phyloP scores from a whole-genome alignment of 2,888 invertebrate genomes.

The Osmoderma eremita region DNA sequence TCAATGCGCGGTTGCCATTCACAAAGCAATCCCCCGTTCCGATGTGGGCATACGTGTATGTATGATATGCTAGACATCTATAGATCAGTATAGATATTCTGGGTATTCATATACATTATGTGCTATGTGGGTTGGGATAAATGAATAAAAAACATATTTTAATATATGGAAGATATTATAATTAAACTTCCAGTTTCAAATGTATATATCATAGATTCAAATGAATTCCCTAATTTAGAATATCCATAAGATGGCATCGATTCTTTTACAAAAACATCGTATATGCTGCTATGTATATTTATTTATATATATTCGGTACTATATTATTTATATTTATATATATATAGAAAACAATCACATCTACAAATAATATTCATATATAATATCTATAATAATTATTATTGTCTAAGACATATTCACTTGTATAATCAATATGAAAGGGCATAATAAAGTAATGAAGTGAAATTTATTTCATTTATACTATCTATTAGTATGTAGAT shows the following conservation, averaged over 20 bases:
- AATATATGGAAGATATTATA: slow-evolving; percentile 62
- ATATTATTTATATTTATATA: slow-evolving; percentile 31
- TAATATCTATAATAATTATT: slow-evolving; percentile 50
- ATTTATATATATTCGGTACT: slow-evolving; percentile 26
- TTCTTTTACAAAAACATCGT: slow-evolving; percentile 40
- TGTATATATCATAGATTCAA: slow-evolving; percentile 57
- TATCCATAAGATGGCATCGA: slow-evolving; percentile 54
- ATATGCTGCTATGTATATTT: slow-evolving; percentile 26
- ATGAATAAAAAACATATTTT: slow-evolving; percentile 44
- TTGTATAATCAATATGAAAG: slow-evolving; percentile 42
- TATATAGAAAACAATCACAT: slow-evolving; percentile 41
- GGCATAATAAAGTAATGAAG: slow-evolving; percentile 2
- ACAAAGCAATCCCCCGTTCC: no score
- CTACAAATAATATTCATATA: slow-evolving; percentile 50
- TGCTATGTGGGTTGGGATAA: slow-evolving; percentile 18
- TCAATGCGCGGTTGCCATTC: no score
- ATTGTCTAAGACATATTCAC: slow-evolving; percentile 55
- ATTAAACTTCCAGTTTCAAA: slow-evolving; percentile 65
- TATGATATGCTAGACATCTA: no score
- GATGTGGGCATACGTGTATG: no score
- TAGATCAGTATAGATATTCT: no score
- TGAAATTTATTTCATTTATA: slow-evolving; percentile 12
- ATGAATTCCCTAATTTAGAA: slow-evolving; percentile 59
- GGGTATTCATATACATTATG: neutral
- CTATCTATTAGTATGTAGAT: slow-evolving; percentile 26